Percentiles rank a stretch among this genome's conserved stretches.
phyloP scores from a whole-genome alignment of 2,888 invertebrate species.

The Crematogaster levior region DNA sequence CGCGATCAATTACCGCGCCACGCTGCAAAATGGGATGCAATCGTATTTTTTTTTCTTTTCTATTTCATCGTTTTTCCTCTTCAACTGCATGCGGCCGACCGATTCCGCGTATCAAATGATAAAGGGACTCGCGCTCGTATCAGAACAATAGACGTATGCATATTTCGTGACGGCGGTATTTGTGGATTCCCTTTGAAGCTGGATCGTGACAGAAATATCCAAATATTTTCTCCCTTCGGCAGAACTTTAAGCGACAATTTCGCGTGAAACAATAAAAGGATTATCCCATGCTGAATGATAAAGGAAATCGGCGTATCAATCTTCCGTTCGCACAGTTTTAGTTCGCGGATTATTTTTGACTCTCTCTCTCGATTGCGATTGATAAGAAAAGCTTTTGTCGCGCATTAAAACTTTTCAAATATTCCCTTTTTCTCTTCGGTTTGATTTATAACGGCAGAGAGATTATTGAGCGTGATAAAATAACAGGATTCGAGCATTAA shows the following conservation, averaged over 20 bases:
- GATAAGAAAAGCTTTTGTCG: slow-evolving; percentile 38
- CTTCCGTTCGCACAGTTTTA: slow-evolving; percentile 3
- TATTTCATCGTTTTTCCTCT: background rate
- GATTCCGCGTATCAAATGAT: slow-evolving; percentile 33
- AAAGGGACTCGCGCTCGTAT: slow-evolving; percentile 34
- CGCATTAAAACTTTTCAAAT: slow-evolving; percentile 15
- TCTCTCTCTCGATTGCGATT: slow-evolving; percentile 20
- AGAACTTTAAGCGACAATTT: background rate
- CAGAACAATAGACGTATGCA: slow-evolving; percentile 21
- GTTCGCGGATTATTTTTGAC: slow-evolving; percentile 23
- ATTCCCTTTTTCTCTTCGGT: slow-evolving; percentile 5
- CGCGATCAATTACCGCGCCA: slow-evolving; percentile 46
- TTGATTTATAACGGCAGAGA: slow-evolving; percentile 30
- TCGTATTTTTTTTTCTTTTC: background rate
- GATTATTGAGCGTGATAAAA: slow-evolving; percentile 28
- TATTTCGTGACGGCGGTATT: slow-evolving; percentile 39
- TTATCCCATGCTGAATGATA: slow-evolving; percentile 21
- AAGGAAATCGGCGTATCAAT: slow-evolving; percentile 27
- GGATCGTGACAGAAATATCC: slow-evolving; percentile 27
- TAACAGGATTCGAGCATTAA: slow-evolving; percentile 34
- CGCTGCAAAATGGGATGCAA: slow-evolving; percentile 37
- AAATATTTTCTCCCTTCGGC: slow-evolving; percentile 35
- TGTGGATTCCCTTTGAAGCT: slow-evolving; percentile 41
- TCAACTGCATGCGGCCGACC: background rate
- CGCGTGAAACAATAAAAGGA: slow-evolving; percentile 31